A percentile compares a stretch with the other conserved stretches of the same genome.
phyloP scores from a whole-genome alignment of 2,888 invertebrate genomes.

The Leptinotarsa rubiginosa region DNA sequence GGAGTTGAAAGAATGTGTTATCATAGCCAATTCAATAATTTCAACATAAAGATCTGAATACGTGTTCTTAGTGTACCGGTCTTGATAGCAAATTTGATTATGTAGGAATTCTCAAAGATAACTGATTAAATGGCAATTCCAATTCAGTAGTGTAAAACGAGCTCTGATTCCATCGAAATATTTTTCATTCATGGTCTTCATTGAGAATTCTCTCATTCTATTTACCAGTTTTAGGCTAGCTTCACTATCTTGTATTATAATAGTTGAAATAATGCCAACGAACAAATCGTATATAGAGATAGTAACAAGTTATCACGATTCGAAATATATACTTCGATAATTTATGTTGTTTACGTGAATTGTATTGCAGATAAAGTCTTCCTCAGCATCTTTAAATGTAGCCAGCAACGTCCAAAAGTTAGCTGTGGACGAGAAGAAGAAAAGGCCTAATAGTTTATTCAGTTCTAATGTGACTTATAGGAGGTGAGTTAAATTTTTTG shows the following conservation, averaged over 20 bases:
- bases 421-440: conserved; percentile 32
- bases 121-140: too few species aligned
- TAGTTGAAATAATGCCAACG: not conserved
- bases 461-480: conserved; percentile 36
- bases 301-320: conserved; percentile 30
- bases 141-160: not conserved
- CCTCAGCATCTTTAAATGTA: conserved; percentile 32
- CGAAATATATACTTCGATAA: conserved; percentile 27
- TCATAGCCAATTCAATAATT: too few species aligned
- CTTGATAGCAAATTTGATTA: not conserved
- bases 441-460: conserved; percentile 30
- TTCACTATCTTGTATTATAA: not conserved
- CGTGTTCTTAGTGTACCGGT: not conserved
- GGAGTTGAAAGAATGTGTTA: too few species aligned
- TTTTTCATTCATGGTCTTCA: not conserved
- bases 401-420: conserved; percentile 29
- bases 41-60: too few species aligned
- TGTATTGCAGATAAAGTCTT: conserved; percentile 41
- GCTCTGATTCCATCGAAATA: not conserved
- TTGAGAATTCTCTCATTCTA: not conserved
- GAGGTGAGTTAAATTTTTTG: conserved; percentile 36
- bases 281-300: conserved; percentile 20
- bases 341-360: conserved; percentile 26
- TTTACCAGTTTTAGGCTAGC: not conserved
- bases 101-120: too few species aligned